Evolutionary conservation across 2,888 invertebrate genomes (phyloP), one percentile per base, ranked within the genome.

Genomic region (Sinohyriopsis cumingii): DNA sequence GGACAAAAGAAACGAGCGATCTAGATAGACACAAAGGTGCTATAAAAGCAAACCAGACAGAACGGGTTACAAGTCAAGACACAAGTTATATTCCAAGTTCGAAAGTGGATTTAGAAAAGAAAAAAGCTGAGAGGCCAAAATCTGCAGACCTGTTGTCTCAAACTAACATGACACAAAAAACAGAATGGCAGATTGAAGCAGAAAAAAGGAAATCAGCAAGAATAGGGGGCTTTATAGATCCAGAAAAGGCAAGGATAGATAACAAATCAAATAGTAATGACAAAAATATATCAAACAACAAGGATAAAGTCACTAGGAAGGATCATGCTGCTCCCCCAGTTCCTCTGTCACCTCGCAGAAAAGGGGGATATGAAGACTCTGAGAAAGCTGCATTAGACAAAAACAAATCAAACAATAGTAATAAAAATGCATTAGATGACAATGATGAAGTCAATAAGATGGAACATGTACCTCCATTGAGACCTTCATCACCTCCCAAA

Each of bases 171-270:
- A 71, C 54, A n/a, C 64, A 70, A 25, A 75, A 82, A 59, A 76
- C 83, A 25, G 81, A 79, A 25, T 87, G 87, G 87, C 84, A 87
- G 73, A 71, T 78, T 66, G 88, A 87, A 64, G 88, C 85, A 19
- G 83, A 85, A 61, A 82, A 80, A 63, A 71, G 87, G 60, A 80
- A 80, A 75, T 70, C 72, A 33, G 81, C 82, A 3, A 73, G 85
- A 59, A 79, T 79, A 63, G 83, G 82, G 22, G 80, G 73, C 22
- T 87, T 82, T 78, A 73, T 80, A 55, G 86, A 84, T 71, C 83
- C 84, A 22, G 86, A 84, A 65, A 82, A 78, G 59, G 55, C 33
- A 3, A 71, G 28, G 19, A 66, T 61, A 64, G 65, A 63, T 33
- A 55, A 22, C 15, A 63, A 61, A 54, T 19, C 25, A n/a, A 54